Percentiles rank a stretch among this genome's conserved stretches.
Evolutionary conservation across 2,797 vertebrate species (phyloP).

Genomic region (Dromococcyx pavoninus): DNA sequence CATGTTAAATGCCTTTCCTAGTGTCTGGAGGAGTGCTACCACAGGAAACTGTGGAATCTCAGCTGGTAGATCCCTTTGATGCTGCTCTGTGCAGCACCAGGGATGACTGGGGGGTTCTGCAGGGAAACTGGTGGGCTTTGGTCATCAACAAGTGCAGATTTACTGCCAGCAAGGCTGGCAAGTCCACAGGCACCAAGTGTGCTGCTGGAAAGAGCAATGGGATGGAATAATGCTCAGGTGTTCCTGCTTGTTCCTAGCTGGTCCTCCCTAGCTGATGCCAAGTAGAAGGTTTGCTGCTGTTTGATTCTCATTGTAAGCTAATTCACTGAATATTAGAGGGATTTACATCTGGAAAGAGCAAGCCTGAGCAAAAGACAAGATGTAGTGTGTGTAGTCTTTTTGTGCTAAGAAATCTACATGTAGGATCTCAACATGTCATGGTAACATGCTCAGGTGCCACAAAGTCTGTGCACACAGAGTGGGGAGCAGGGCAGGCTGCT

Average conservation of each 20-base stretch:
- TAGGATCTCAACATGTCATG: rapidly evolving
- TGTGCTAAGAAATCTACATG: not conserved
- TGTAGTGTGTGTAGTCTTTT: not conserved
- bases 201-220: not conserved
- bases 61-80: not conserved
- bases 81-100: too few relatives aligned
- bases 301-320: not conserved
- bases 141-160: not conserved
- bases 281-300: not conserved
- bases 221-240: too few relatives aligned
- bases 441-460: rapidly evolving
- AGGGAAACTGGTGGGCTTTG: not conserved
- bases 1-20: not conserved
- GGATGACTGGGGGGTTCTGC: not conserved
- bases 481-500: not conserved
- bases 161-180: rapidly evolving
- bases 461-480: not conserved
- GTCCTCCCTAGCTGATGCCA: not conserved
- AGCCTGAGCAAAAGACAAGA: not conserved
- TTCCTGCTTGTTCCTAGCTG: not conserved
- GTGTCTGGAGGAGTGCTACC: not conserved
- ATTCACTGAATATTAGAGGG: not conserved
- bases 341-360: not conserved
- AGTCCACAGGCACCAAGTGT: not conserved
- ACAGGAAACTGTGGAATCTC: not conserved